Conservation (phyloP, 2,797 vertebrate genomes). For the Arrhamphus sclerolepis region DNA sequence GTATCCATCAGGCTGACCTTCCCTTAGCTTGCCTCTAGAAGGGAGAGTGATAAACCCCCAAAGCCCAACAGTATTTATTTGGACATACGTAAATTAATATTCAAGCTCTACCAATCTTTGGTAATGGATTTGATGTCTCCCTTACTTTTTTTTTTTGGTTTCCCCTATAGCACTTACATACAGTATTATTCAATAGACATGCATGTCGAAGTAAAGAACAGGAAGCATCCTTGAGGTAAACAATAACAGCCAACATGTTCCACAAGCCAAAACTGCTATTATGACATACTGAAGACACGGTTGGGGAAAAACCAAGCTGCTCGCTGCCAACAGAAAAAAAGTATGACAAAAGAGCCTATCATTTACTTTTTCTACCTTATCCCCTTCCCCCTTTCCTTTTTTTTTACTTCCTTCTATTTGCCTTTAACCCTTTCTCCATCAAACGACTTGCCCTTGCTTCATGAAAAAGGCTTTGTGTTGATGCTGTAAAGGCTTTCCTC, state of each 20-base stretch:
- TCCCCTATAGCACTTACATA: conserved; percentile 35
- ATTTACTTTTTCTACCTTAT: conserved; percentile 43
- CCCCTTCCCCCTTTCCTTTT: conserved; percentile 25
- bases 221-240: conserved; percentile 35
- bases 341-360: conserved; percentile 33
- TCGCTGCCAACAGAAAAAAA: conserved; percentile 32
- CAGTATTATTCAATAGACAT: conserved; percentile 49
- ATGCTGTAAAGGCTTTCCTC: conserved; percentile 61
- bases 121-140: conserved; percentile 49
- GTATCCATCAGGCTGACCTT: conserved; percentile 84
- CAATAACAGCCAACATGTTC: not conserved
- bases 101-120: conserved; percentile 29
- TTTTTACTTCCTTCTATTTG: conserved; percentile 17
- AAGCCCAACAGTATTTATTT: conserved; percentile 59
- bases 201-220: conserved; percentile 16
- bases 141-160: conserved; percentile 43
- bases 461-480: conserved; percentile 61
- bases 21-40: conserved; percentile 73
- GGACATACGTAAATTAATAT: conserved; percentile 21
- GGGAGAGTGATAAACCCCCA: conserved; percentile 71
- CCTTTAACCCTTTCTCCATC: conserved; percentile 33
- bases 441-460: conserved; percentile 46
- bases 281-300: conserved; percentile 15
- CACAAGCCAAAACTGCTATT: conserved; percentile 15
- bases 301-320: conserved; percentile 13